phyloP scores from a whole-genome alignment of 2,113 vertebrate genomes.

The Pao palembangensis region DNA sequence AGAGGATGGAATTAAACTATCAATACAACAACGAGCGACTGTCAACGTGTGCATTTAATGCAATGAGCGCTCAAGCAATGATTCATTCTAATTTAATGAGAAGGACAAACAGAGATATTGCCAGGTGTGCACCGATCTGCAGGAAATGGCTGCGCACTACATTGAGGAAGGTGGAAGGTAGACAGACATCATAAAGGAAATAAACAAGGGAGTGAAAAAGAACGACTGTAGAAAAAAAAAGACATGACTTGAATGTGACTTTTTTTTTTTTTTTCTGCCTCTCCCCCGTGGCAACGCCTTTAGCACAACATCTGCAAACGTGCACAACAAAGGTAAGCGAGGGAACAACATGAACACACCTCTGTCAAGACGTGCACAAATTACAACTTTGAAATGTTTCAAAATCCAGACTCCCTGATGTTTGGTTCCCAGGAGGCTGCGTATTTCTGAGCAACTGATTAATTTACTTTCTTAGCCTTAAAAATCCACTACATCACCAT shows the following conservation, averaged over 20 bases:
- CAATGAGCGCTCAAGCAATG: conserved; percentile 36
- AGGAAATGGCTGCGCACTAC: conserved; percentile 47
- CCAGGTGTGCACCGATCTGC: conserved; percentile 19
- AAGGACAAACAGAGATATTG: conserved; percentile 49
- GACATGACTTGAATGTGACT: not conserved
- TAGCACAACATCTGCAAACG: too few species aligned
- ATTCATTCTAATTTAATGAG: conserved; percentile 47
- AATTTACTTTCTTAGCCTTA: not conserved
- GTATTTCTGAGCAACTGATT: conserved; percentile 5
- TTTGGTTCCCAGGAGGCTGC: too few species aligned
- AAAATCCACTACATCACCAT: not conserved
- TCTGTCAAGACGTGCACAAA: not conserved
- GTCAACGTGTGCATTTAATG: conserved; percentile 36
- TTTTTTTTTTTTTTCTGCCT: not conserved
- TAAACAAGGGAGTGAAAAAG: too few species aligned
- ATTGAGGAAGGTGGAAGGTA: conserved; percentile 24
- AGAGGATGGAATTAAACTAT: conserved; percentile 33
- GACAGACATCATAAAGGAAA: not conserved
- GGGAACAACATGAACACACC: not conserved
- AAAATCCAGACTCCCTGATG: not conserved
- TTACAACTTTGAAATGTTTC: not conserved
- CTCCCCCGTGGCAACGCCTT: too few species aligned
- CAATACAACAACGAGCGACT: conserved; percentile 26
- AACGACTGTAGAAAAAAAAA: not conserved
- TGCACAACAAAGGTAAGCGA: not conserved